These are phyloP conservation scores for Ectemnius lituratus DNA, from an alignment of 2,888 invertebrate species.

Conservation along the genomic window DNA sequence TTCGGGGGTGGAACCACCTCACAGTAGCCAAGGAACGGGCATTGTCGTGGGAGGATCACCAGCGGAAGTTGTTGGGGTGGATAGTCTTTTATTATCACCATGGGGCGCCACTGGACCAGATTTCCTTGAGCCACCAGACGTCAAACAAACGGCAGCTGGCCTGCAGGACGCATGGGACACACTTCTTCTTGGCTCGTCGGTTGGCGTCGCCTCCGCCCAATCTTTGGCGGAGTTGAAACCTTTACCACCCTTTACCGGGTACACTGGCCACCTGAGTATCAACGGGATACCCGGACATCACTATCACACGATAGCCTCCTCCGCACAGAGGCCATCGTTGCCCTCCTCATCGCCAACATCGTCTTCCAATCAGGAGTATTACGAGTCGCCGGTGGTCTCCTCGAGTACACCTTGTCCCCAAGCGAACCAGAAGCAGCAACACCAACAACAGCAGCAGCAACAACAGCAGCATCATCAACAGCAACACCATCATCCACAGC, in stretches of 20 bases:
- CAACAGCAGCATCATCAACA: slow-evolving; percentile 81
- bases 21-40: slow-evolving; percentile 72
- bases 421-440: slow-evolving; percentile 66
- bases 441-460: slow-evolving; percentile 60
- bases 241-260: slow-evolving; percentile 91
- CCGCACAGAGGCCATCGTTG: slow-evolving; percentile 73
- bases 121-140: slow-evolving; percentile 64
- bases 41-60: slow-evolving; percentile 71
- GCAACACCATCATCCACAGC: slow-evolving; percentile 71
- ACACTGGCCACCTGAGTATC: slow-evolving; percentile 91
- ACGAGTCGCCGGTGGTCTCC: slow-evolving; percentile 77
- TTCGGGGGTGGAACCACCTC: slow-evolving; percentile 73
- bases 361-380: slow-evolving; percentile 75
- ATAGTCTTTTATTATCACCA: slow-evolving; percentile 70
- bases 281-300: slow-evolving; percentile 93
- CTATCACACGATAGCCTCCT: slow-evolving; percentile 88
- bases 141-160: slow-evolving; percentile 72
- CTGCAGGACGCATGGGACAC: slow-evolving; percentile 85
- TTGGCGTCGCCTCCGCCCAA: slow-evolving; percentile 81
- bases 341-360: slow-evolving; percentile 75
- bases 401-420: slow-evolving; percentile 78
- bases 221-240: slow-evolving; percentile 91
- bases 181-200: slow-evolving; percentile 80
- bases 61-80: slow-evolving; percentile 73
- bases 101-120: slow-evolving; percentile 72